Percentiles rank a stretch among this genome's conserved stretches.
These are phyloP conservation scores for Eudasyphora cyanicolor DNA, from an alignment of 2,888 invertebrate genomes.

Conservation along the genomic window DNA sequence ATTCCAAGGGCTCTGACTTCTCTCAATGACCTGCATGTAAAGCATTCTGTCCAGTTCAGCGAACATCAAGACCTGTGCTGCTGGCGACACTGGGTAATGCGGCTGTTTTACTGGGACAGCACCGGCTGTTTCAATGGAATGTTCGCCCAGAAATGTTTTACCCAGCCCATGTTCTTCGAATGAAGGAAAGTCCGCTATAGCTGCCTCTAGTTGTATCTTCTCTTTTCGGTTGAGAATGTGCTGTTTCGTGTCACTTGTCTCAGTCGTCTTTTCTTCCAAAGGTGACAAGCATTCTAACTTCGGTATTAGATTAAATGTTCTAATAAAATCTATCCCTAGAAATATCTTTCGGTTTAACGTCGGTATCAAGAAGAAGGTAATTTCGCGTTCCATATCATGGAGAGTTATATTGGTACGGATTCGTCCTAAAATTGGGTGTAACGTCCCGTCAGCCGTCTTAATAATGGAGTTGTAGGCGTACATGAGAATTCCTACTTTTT, in stretches of 20 bases:
- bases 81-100: neutral
- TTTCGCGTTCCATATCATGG: conserved; percentile 28
- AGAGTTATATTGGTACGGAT: too few relatives aligned
- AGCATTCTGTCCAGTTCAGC: too few relatives aligned
- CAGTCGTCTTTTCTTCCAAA: neutral
- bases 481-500: neutral
- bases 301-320: too few relatives aligned
- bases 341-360: too few relatives aligned
- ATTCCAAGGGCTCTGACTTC: neutral
- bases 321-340: too few relatives aligned
- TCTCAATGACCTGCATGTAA: neutral
- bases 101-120: neutral
- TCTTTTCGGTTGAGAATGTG: too few relatives aligned
- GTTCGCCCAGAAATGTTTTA: too few relatives aligned
- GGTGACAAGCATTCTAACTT: neutral
- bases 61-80: too few relatives aligned
- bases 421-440: conserved; percentile 30
- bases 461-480: conserved; percentile 12
- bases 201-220: neutral
- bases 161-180: too few relatives aligned
- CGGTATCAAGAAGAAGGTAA: neutral
- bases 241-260: neutral
- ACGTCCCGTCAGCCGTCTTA: conserved; percentile 14
- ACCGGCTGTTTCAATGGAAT: neutral
- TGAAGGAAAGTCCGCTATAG: too few relatives aligned